These are phyloP conservation scores for Mylabris phalerata DNA, from an alignment of 1,140 invertebrate genomes.

Conservation along the genomic window DNA sequence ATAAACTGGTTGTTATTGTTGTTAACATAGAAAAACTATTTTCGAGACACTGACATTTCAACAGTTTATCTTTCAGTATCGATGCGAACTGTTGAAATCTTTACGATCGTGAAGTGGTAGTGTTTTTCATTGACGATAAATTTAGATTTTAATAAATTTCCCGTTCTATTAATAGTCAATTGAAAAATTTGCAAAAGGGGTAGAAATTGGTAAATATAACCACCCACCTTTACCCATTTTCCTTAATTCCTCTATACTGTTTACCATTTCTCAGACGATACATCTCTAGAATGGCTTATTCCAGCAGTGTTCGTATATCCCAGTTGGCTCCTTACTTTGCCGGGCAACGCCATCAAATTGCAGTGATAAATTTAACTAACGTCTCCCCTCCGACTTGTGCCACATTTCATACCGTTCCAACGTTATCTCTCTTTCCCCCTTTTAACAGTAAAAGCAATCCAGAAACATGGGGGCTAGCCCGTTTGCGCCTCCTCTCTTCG, in stretches of 20 bases:
- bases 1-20: too few species aligned
- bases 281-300: conserved; percentile 29
- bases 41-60: too few species aligned
- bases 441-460: conserved; percentile 10
- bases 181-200: too few species aligned
- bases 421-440: conserved; percentile 24
- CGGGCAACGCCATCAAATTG: conserved; percentile 35
- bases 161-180: too few species aligned
- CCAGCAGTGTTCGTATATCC: conserved; percentile 24
- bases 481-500: conserved; percentile 7
- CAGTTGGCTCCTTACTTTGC: conserved; percentile 27
- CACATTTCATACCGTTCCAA: conserved; percentile 30
- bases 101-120: too few species aligned
- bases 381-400: conserved; percentile 32
- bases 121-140: conserved; percentile 1
- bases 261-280: conserved; percentile 29
- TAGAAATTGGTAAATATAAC: too few species aligned
- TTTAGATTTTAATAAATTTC: too few species aligned
- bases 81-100: too few species aligned
- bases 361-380: conserved; percentile 34
- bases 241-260: conserved; percentile 25
- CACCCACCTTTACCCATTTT: conserved; percentile 5
- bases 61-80: too few species aligned
- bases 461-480: not conserved
- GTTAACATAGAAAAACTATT: too few species aligned